Evolutionary conservation across 1,140 invertebrate species (phyloP), one percentile per base, ranked within the genome.

Genomic region (Bombus picipes): DNA sequence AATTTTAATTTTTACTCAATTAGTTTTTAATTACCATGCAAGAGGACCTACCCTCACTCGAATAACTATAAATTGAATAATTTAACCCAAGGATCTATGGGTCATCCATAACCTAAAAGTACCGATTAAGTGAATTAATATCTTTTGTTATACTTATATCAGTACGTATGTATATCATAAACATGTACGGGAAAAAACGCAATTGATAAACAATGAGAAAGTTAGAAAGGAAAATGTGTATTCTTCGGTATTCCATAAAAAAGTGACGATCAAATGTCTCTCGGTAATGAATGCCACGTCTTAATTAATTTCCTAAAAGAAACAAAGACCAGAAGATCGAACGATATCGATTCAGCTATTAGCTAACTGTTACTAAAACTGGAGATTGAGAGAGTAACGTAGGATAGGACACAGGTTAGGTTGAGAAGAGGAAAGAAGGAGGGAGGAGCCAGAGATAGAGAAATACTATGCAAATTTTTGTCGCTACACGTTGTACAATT

Each of bases 381-480:
- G 41, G n/a, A 32, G 12, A 28, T 34, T 25, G 22, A 57, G 39
- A 47, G 32, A 53, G 28, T 37, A 39, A 9, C 41, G 72, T 34
- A 22, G 59, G 5, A 53, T 4, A n/a, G 15, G 2, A 37, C 32
- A 25, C 0, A 22, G 32, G 32, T 9, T 18, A 66, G 65, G 12
- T n/a, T n/a, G 53, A 32, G 3, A 25, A 70, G 9, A 25, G 66
- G 22, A 22, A 34, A 1, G 43, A 53, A 3, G 37, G 34, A 47
- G 0, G 28, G 32, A 6, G 39, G 1, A 15, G 53, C 18, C 18
- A 53, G 18, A 37, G 13, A 34, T 32, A 5, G n/a, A 25, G 8
- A 18, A 47, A 18, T 9, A 28, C 68, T 72, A 72, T 81, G 79
- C 3, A 81, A 72, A 81, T 81, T 81, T 57, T 41, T 72, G 73